Conservation (phyloP, 1,140 invertebrate genomes). For the Callitettix versicolor region DNA sequence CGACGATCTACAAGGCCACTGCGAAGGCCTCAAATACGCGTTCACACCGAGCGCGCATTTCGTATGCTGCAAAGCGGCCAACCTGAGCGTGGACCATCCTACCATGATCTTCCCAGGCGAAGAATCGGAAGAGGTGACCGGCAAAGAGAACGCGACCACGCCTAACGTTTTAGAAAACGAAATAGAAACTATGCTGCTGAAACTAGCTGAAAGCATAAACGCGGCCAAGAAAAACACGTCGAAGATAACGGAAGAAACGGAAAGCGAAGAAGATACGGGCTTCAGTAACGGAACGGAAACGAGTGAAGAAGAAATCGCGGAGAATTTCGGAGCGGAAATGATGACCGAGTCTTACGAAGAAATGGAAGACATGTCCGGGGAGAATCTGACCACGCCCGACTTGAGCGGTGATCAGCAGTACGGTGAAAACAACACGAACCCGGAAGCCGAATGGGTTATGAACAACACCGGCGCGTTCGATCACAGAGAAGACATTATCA, state of each 20-base stretch:
- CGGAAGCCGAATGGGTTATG: background rate
- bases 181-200: constrained; percentile 1
- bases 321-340: too few species aligned
- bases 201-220: constrained; percentile 4
- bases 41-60: constrained; percentile 36
- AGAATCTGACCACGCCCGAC: background rate
- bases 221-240: background rate
- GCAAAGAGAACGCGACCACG: background rate
- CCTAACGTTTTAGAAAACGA: background rate
- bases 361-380: background rate
- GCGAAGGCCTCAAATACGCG: constrained; percentile 33
- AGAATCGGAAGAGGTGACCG: background rate
- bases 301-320: background rate
- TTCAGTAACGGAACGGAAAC: background rate
- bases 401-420: too few species aligned
- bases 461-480: too few species aligned
- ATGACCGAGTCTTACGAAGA: background rate
- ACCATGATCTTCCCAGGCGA: background rate
- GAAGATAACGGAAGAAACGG: background rate
- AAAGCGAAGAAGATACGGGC: background rate
- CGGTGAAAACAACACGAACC: background rate
- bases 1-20: constrained; percentile 29
- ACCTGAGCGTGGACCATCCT: constrained; percentile 1
- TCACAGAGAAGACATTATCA: too few species aligned
- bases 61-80: constrained; percentile 32